These are phyloP conservation scores for Argya squamiceps DNA, from an alignment of 2,797 vertebrate genomes.

Conservation along the genomic window DNA sequence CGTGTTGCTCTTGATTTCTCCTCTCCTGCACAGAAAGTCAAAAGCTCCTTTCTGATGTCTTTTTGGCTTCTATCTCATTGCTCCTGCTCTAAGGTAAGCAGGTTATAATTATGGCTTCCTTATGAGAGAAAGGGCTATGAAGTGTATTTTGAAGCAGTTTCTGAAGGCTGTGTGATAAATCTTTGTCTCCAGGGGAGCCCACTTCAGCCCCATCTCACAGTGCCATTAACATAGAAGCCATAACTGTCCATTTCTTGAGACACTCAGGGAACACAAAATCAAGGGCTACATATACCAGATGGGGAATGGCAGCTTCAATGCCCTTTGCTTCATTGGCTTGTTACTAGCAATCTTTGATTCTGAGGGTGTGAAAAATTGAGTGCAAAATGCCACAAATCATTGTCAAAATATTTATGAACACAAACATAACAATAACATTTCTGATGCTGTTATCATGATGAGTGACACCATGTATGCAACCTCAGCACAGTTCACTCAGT, in stretches of 20 bases:
- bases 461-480: neutral
- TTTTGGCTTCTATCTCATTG: neutral
- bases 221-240: neutral
- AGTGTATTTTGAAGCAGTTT: neutral
- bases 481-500: neutral
- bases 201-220: neutral
- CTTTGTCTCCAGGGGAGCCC: neutral
- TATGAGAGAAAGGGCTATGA: neutral
- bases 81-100: neutral
- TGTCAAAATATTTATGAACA: slow-evolving; percentile 28
- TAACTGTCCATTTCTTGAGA: neutral
- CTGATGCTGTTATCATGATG: neutral
- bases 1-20: neutral
- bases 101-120: neutral
- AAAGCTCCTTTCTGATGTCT: neutral
- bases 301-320: neutral
- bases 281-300: neutral
- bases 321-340: neutral
- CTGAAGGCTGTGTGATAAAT: neutral
- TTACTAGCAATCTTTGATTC: neutral
- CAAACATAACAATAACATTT: neutral
- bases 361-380: neutral
- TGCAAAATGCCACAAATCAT: slow-evolving; percentile 20
- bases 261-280: neutral
- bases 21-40: neutral